Conservation (phyloP, 2,797 vertebrate species). For the Nasua narica region DNA sequence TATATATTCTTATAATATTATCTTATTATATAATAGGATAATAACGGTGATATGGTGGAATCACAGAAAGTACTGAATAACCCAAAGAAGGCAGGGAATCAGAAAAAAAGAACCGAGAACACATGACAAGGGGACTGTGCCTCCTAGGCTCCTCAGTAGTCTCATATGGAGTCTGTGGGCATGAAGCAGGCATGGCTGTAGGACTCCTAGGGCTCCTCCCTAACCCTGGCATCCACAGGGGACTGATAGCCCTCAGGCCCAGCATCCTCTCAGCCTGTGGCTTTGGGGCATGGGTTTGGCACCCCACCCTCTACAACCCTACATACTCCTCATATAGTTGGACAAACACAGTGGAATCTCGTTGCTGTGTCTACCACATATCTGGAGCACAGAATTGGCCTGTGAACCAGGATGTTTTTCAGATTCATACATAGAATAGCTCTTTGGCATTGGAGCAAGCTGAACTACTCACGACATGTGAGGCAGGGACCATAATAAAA, state of each 20-base stretch:
- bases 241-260: background rate
- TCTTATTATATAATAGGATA: background rate
- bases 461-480: conserved; percentile 96
- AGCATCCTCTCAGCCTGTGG: background rate
- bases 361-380: conserved; percentile 91
- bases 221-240: background rate
- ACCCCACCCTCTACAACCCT: background rate
- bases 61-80: background rate
- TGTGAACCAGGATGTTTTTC: conserved; percentile 88
- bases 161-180: background rate
- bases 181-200: background rate
- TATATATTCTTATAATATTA: no score
- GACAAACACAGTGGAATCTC: conserved; percentile 83
- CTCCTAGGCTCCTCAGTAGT: background rate
- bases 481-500: conserved; percentile 91
- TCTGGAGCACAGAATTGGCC: conserved; percentile 92
- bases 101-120: background rate
- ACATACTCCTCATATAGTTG: rapidly evolving
- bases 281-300: background rate
- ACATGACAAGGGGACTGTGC: background rate
- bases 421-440: conserved; percentile 80
- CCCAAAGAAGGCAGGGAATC: background rate
- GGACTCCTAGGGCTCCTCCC: background rate
- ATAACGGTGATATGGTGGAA: background rate
- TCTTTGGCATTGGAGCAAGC: conserved; percentile 90